Evolutionary conservation across 2,888 invertebrate species (phyloP), one percentile per base, ranked within the genome.

Genomic region (Agrenia bidenticulata): DNA sequence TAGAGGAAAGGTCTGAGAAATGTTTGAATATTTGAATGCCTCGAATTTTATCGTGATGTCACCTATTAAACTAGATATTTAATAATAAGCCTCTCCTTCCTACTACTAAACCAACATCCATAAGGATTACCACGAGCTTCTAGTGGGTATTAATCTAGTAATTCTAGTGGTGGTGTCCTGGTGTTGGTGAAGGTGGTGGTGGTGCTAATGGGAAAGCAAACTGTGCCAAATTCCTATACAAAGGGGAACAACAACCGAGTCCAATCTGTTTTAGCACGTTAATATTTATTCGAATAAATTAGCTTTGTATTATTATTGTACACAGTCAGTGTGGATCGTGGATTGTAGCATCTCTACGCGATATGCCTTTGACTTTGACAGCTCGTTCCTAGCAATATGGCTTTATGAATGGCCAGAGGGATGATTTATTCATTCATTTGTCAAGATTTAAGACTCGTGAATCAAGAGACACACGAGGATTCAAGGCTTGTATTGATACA

Each of bases 161-260:
- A n/a, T n/a, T n/a, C n/a, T n/a, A n/a, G n/a, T 32, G 32, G 11
- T 7, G 32, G 11, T 32, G 32, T 11, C 4, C 5, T 7, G 11
- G 4, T 32, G 32, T 32, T 7, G 32, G 32, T 7, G 32, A 32
- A 32, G 32, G 32, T 32, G 32, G 5, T 32, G 32, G 32, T 32
- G 32, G 32, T 32, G 5, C 45, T 45, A 45, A 45, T 64, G 64
- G 51, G 41, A 64, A 67, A 64, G 64, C 67, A 67, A 67, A 67
- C 67, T 67, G 64, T 63, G 67, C 67, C 67, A 67, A 67, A 67
- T 67, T 58, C 61, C 61, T 42, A 61, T 60, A 67, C 60, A 61
- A 58, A 64, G 15, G 45, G 45, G 45, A 45, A 45, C 45, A 45
- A 45, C 45, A 45, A 67, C 57, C 61, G 57, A 64, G 64, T 45